Evolutionary conservation across 2,113 vertebrate species (phyloP).

Genomic region (Siphamia tubifer): DNA sequence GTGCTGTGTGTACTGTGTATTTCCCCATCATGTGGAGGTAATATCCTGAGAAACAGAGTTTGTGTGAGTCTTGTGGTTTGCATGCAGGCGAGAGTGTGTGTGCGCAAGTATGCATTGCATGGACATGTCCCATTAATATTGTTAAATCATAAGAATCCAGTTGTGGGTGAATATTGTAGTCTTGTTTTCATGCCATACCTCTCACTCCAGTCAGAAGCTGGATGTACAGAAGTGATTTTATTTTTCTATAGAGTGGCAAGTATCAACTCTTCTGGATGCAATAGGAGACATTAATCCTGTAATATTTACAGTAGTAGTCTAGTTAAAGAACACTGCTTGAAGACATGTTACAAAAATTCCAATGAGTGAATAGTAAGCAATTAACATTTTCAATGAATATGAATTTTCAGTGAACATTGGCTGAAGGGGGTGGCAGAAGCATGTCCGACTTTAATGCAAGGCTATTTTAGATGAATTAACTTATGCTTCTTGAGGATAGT

Average conservation of each 20-base stretch:
- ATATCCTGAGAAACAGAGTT: background rate
- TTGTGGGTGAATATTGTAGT: conserved; percentile 4
- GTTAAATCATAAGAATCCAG: background rate
- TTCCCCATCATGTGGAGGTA: background rate
- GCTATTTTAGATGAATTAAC: background rate
- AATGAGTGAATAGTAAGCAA: background rate
- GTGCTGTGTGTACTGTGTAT: background rate
- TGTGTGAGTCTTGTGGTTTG: background rate
- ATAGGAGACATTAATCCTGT: conserved; percentile 56
- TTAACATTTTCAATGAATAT: background rate
- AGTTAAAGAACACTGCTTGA: conserved; percentile 9
- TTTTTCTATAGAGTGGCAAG: conserved; percentile 63
- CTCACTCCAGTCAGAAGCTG: conserved; percentile 29
- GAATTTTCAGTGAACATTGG: no score
- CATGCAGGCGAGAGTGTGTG: background rate
- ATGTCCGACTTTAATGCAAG: background rate
- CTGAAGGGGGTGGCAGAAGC: background rate
- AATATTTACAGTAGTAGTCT: conserved; percentile 63
- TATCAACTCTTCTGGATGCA: conserved; percentile 46
- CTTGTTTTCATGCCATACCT: conserved; percentile 37
- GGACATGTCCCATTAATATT: background rate
- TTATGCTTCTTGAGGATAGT: background rate
- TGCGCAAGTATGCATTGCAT: conserved; percentile 10
- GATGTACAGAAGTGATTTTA: conserved; percentile 63
- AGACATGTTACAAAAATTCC: conserved; percentile 10